phyloP scores from a whole-genome alignment of 1,140 invertebrate genomes.

The Tigriopus japonicus region DNA sequence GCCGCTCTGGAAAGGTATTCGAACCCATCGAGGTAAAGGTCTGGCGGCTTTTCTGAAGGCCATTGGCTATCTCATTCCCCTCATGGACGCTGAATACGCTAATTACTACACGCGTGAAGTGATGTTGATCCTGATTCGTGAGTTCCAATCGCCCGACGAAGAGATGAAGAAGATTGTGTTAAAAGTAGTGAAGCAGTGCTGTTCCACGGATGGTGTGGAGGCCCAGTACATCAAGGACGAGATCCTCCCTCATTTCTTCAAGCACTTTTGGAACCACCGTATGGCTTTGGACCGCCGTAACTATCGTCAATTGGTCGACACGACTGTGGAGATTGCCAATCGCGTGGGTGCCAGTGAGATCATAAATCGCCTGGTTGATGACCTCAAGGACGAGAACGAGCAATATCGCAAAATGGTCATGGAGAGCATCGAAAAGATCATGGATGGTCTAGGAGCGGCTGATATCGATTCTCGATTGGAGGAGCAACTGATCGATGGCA shows the following conservation, averaged over 20 bases:
- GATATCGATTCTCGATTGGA: constrained; percentile 94
- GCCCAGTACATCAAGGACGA: constrained; percentile 98
- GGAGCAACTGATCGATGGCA: constrained; percentile 97
- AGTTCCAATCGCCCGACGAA: constrained; percentile 98
- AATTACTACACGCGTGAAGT: constrained; percentile 99
- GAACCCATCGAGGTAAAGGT: constrained; percentile 93
- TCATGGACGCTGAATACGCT: constrained; percentile 99
- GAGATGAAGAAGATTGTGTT: constrained; percentile 99
- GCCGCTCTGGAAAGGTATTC: constrained; percentile 97
- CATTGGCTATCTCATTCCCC: constrained; percentile 94
- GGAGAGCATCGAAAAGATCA: constrained; percentile 99
- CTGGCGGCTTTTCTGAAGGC: constrained; percentile 97
- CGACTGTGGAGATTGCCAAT: constrained; percentile 98
- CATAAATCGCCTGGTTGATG: constrained; percentile 93
- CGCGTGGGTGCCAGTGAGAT: constrained; percentile 98
- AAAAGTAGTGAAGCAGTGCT: constrained; percentile 99
- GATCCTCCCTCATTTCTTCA: constrained; percentile 96
- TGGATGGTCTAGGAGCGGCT: constrained; percentile 88
- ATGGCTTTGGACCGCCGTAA: constrained; percentile 97
- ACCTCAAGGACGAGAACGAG: constrained; percentile 98
- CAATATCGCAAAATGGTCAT: constrained; percentile 99
- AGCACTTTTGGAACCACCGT: constrained; percentile 99
- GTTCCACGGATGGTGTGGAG: constrained; percentile 98
- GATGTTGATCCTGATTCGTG: constrained; percentile 96
- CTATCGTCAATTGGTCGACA: constrained; percentile 87